Evolutionary conservation across 1,140 invertebrate genomes (phyloP), one percentile per base, ranked within the genome.

Genomic region (Nasonia longicornis): DNA sequence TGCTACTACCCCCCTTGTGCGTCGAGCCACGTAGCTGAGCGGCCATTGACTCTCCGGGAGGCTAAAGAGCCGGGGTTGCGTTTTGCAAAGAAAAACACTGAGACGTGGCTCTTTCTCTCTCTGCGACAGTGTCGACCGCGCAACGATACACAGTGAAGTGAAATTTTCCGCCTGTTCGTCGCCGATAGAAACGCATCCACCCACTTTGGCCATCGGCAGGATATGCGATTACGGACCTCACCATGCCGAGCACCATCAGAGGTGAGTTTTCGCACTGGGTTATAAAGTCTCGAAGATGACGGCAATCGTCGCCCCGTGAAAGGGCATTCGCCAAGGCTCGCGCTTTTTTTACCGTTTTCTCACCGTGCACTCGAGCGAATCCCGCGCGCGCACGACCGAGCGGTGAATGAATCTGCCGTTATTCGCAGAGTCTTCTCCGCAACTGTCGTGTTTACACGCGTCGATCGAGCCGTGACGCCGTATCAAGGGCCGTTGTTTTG

Each of bases 241-340:
- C 87, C 79, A 92, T 92, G 91, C 91, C 91, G 83, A 92, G 91
- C 86, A 92, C 91, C 79, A 92, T 92, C 88, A 88, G 91, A 92
- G 91, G 91, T 92, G 83, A 90, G 90, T 84, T 10, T n/a, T 69
- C 35, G n/a, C 20, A 58, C 16, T 58, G 4, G 52, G 52, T 58
- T 58, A 42, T 42, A 58, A 58, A n/a, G 16, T 58, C 26, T 26
- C 52, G 52, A 58, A n/a, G 52, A 58, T 1, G 16, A n/a, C 16
- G 52, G 26, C 26, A 26, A 26, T 26, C 26, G 26, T 26, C 26
- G 26, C 26, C 26, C 14, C 52, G 52, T 20, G 20, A 58, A 58
- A 58, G 20, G 52, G 52, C 52, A 58, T 58, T 58, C 52, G 52
- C 52, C 52, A 20, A n/a, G 52, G 48, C 48, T 67, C 29, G 26